Base-by-base conservation (phyloP, 2,113 vertebrate species). In the Lanius collurio region DNA sequence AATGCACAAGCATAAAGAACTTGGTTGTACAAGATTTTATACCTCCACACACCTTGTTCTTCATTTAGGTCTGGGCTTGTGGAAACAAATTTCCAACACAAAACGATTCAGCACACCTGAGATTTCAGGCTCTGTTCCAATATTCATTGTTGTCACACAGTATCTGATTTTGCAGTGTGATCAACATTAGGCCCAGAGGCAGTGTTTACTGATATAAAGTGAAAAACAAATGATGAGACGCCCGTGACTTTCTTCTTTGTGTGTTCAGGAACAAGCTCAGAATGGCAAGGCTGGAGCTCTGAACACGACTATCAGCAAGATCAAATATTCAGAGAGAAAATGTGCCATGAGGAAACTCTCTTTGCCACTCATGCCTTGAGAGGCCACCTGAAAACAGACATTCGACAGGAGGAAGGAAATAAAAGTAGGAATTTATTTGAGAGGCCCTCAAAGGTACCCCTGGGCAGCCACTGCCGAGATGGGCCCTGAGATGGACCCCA, bases 301-400 rank as follows among this genome's bases (percentile, higher is more conserved):
- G 23, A 73, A 33, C 13, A 9, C 2, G 0, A 15, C 6, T 10
- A 3, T 24, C 31, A 57, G 31, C 42, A 65, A 13, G 26, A 69
- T 11, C 41, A 85, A 31, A 35, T 9, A 24, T 39, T 28, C 35
- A 73, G 35, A 6, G 14, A 56, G 47, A 78, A 57, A 21, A 30
- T 2, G 1, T 3, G 1, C 9, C 6, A 2, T 2, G 15, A 53
- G 17, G 26, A 78, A 57, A 62, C 3, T 27, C 13, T 10, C 5
- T 20, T 41, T 69, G 22, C n/a, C 2, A 1, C 9, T 47, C 21
- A 23, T 23, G 46, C 46, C 46, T 47, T 23, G 11, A 47, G 46
- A 47, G 46, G 46, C 46, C 21, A 5, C 11, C 22, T 23, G 10
- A 9, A 24, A 24, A 14, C 47, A 49, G 47, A 14, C 13, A 24